phyloP scores from a whole-genome alignment of 92 coral and sea anemone genomes.

The Chrysogorgia sp. region DNA sequence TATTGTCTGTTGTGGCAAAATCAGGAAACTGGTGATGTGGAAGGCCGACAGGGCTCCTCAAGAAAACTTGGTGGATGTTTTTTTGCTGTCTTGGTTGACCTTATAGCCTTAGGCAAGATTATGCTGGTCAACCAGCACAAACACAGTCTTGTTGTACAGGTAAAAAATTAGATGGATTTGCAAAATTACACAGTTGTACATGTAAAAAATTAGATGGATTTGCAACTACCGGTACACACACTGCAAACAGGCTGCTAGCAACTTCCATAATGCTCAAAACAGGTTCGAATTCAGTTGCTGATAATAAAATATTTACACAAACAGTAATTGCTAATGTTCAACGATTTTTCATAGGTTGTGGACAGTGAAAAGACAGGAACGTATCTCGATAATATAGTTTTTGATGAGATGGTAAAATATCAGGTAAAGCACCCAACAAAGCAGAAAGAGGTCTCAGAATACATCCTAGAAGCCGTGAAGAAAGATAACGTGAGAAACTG shows the following conservation, averaged over 20 bases:
- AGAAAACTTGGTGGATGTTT: slow-evolving; percentile 63
- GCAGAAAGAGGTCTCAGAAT: slow-evolving; percentile 44
- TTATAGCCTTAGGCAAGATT: slow-evolving; percentile 64
- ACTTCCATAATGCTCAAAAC: not conserved
- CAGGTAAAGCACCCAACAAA: slow-evolving; percentile 40
- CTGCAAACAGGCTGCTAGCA: not conserved
- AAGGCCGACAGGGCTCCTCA: slow-evolving; percentile 62
- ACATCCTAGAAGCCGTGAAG: slow-evolving; percentile 60
- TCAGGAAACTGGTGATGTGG: slow-evolving; percentile 65
- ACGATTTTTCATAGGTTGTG: slow-evolving; percentile 51
- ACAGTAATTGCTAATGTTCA: no score
- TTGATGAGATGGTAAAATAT: slow-evolving; percentile 49
- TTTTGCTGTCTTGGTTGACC: slow-evolving; percentile 63
- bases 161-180: not conserved
- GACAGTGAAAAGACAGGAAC: slow-evolving; percentile 55
- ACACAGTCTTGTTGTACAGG: slow-evolving; percentile 49
- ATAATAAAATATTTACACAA: no score
- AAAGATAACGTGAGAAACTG: slow-evolving; percentile 36
- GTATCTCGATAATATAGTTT: slow-evolving; percentile 61
- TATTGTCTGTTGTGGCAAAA: slow-evolving; percentile 89
- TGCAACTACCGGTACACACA: not conserved
- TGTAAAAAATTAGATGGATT: no score
- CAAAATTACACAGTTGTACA: no score
- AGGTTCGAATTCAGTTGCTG: no score
- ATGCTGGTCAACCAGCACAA: slow-evolving; percentile 54